These are phyloP conservation scores for Corythornis madagascariensis DNA, from an alignment of 2,113 vertebrate species.

Conservation along the genomic window DNA sequence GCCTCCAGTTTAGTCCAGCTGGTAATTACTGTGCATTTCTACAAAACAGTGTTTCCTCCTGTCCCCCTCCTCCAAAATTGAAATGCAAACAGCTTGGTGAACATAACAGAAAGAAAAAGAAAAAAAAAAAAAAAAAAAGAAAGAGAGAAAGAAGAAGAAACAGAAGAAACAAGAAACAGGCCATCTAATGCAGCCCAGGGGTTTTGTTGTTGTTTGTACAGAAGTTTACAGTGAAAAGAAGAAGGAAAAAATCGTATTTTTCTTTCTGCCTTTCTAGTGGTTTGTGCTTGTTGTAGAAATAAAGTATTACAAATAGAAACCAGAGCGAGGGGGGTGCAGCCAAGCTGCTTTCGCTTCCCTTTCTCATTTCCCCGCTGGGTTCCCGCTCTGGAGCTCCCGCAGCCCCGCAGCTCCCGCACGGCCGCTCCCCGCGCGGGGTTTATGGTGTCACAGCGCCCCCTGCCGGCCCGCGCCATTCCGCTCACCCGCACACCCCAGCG, in stretches of 20 bases:
- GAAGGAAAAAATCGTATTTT: background rate
- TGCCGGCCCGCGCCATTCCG: background rate
- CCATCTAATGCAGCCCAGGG: background rate
- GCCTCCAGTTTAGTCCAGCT: background rate
- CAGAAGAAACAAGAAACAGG: conserved; percentile 2
- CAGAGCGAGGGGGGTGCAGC: background rate
- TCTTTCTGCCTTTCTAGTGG: conserved; percentile 44
- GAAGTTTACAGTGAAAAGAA: conserved; percentile 28
- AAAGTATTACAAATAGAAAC: conserved; percentile 38
- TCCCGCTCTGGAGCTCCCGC: background rate
- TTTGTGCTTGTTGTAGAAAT: conserved; percentile 53
- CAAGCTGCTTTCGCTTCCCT: conserved; percentile 32
- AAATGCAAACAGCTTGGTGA: background rate
- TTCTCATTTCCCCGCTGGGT: conserved; percentile 69
- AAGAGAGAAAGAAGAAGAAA: background rate
- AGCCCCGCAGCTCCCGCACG: no score
- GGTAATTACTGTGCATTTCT: background rate
- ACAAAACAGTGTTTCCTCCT: background rate
- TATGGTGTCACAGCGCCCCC: background rate
- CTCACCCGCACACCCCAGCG: no score
- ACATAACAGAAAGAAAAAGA: background rate
- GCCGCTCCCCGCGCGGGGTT: background rate
- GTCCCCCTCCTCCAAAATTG: background rate
- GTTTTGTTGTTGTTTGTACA: background rate
- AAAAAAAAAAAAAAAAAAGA: background rate